Conservation (phyloP, 1,140 invertebrate genomes). For the Ridgeia piscesae region DNA sequence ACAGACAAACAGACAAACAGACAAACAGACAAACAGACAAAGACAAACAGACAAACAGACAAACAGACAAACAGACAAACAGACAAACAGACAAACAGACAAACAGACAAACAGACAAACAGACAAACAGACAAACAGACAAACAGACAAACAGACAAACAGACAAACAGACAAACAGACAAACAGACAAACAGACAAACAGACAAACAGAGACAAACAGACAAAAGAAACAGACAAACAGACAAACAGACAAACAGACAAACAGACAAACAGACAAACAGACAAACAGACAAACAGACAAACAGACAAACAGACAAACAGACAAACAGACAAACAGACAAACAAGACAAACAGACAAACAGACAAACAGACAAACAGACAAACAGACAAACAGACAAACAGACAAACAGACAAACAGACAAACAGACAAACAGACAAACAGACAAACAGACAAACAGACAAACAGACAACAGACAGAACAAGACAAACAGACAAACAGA, state of each 20-base stretch:
- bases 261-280: no score
- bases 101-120: neutral
- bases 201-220: no score
- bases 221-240: no score
- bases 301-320: neutral
- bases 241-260: no score
- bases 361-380: neutral
- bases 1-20: neutral
- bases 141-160: neutral
- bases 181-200: neutral
- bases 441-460: neutral
- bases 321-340: neutral
- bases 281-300: neutral
- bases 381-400: neutral
- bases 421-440: neutral
- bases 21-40: no score
- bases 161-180: no score
- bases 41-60: neutral
- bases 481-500: no score
- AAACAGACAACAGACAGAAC: no score
- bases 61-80: neutral
- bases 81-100: no score
- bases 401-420: neutral
- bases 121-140: no score
- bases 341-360: no score